These are phyloP conservation scores for Macrosiphum euphorbiae DNA, from an alignment of 2,888 invertebrate species.

Conservation along the genomic window DNA sequence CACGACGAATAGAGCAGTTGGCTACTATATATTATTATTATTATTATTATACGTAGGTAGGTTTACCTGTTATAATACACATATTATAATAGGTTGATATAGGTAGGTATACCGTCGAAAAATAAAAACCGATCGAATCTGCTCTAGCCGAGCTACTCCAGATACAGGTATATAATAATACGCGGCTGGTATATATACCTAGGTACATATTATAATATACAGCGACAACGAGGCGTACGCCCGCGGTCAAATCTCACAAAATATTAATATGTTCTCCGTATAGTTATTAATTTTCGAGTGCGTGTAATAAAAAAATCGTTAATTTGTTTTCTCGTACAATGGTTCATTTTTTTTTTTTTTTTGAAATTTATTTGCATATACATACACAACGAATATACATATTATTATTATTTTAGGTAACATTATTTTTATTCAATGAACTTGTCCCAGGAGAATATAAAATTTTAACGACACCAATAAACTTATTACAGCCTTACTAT, in stretches of 20 bases:
- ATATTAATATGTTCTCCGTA: not conserved
- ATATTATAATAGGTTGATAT: too few species aligned
- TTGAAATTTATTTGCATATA: not conserved
- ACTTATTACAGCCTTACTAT: not conserved
- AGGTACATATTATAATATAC: not conserved
- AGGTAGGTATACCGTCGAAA: not conserved
- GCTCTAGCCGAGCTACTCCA: not conserved
- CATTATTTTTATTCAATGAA: not conserved
- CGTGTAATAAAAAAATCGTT: not conserved
- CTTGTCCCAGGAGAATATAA: not conserved
- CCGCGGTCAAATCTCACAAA: slow-evolving; percentile 10
- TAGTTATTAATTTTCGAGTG: not conserved
- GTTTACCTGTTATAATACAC: too few species aligned
- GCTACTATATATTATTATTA: not conserved
- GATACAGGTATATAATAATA: not conserved
- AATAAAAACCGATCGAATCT: slow-evolving; percentile 4
- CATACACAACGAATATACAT: not conserved
- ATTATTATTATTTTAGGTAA: not conserved
- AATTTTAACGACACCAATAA: not conserved
- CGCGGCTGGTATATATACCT: too few species aligned
- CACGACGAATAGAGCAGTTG: not conserved
- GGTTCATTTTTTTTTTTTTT: not conserved
- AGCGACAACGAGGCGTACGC: not conserved
- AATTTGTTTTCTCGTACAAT: slow-evolving; percentile 5
- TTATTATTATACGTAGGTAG: not conserved